Percentiles rank a stretch among this genome's conserved stretches.
phyloP scores from a whole-genome alignment of 1,140 invertebrate genomes.

The Agraylea sexmaculata region DNA sequence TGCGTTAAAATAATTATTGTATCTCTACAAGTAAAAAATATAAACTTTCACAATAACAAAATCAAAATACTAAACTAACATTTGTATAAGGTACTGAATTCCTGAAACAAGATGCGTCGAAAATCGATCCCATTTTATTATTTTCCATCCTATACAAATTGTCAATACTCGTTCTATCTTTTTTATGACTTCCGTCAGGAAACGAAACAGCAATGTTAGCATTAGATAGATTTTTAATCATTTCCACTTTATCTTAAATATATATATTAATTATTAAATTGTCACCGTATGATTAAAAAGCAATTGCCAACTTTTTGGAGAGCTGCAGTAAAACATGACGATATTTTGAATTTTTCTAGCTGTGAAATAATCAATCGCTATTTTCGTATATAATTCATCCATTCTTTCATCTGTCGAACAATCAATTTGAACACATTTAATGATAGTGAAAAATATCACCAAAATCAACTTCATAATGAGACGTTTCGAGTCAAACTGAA shows the following conservation, averaged over 20 bases:
- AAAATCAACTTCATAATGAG: not conserved
- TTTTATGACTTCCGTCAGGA: slow-evolving; percentile 10
- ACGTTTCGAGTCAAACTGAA: not conserved
- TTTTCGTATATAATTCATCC: not conserved
- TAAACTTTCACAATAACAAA: not conserved
- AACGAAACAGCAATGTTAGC: slow-evolving; percentile 13
- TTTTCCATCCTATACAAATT: slow-evolving; percentile 12
- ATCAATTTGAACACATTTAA: slow-evolving; percentile 1
- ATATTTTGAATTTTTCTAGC: slow-evolving; percentile 10
- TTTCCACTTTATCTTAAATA: slow-evolving; percentile 12
- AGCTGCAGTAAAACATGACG: slow-evolving; percentile 19
- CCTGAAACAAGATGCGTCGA: slow-evolving; percentile 16
- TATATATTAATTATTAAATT: too few relatives aligned
- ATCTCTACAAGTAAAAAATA: slow-evolving; percentile 16
- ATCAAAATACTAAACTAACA: not conserved
- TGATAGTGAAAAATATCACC: not conserved
- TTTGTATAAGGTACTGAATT: slow-evolving; percentile 11
- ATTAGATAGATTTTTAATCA: slow-evolving; percentile 14
- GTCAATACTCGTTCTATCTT: slow-evolving; percentile 4
- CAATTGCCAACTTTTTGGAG: slow-evolving; percentile 9
- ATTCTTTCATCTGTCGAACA: too few relatives aligned
- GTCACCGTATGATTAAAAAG: too few relatives aligned
- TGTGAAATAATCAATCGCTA: slow-evolving; percentile 10
- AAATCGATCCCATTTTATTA: slow-evolving; percentile 12
- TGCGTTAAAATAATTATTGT: slow-evolving; percentile 16